phyloP scores from a whole-genome alignment of 2,797 vertebrate genomes.

The Falco columbarius region DNA sequence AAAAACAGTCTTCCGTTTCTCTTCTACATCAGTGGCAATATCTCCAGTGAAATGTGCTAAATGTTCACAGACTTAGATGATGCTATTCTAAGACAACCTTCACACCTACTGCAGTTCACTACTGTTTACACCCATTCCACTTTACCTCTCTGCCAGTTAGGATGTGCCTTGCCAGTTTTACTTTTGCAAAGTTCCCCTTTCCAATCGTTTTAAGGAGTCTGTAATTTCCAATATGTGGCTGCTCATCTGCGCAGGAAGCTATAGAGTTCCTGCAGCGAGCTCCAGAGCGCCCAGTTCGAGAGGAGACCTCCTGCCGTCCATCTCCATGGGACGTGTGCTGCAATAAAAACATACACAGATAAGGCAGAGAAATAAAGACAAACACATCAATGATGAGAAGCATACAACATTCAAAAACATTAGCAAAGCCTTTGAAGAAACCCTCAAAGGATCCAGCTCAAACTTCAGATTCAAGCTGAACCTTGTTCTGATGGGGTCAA shows the following conservation, averaged over 20 bases:
- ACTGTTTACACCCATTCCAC: background rate
- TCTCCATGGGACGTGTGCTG: constrained; percentile 93
- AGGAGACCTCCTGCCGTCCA: constrained; percentile 91
- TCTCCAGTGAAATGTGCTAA: background rate
- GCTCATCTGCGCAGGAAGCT: constrained; percentile 94
- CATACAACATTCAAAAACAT: background rate
- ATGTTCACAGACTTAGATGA: background rate
- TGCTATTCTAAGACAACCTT: background rate
- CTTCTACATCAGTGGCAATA: background rate
- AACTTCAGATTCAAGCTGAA: background rate
- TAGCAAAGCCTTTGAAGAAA: background rate
- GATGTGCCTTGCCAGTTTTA: constrained; percentile 96
- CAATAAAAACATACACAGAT: constrained; percentile 24
- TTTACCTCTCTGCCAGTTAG: constrained; percentile 95
- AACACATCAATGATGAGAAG: background rate
- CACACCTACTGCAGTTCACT: background rate
- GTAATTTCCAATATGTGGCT: constrained; percentile 96
- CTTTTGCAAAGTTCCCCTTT: constrained; percentile 98
- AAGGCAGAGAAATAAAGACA: constrained; percentile 4
- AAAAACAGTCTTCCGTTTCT: background rate
- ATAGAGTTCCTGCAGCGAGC: constrained; percentile 95
- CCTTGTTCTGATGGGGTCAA: background rate
- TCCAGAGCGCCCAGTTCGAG: constrained; percentile 91
- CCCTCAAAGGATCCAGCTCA: background rate
- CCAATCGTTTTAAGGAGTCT: constrained; percentile 97